Base-by-base conservation (phyloP, 2,888 invertebrate species). In the Heliconius ethilla region DNA sequence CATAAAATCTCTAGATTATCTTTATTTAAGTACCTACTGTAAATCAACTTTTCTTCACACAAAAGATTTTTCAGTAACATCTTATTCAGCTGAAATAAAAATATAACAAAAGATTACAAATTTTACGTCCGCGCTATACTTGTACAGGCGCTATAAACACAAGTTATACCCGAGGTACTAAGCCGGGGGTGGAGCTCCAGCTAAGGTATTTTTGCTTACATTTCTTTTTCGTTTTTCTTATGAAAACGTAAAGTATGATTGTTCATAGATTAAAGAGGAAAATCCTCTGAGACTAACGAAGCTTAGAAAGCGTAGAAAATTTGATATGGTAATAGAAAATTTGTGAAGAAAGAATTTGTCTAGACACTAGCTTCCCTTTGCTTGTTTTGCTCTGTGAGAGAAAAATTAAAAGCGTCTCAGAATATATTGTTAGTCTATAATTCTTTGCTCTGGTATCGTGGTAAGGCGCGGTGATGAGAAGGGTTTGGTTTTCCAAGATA, bases 171-270 rank as follows among this genome's bases (percentile, higher is more conserved):
- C 13, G 10, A 70, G 27, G 45, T 22, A 40, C n/a, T 51, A 29
- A 55, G 22, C 10, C 27, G 51, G 25, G 70, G 69, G 22, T 27
- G 51, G 33, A 59, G 72, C 25, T 37, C 45, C n/a, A 73, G 67
- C 33, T 70, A 37, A 70, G 73, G 22, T 37, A 69, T 70, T 59
- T 59, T 75, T 51, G 67, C 62, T 74, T 66, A 66, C 33, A 76
- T 59, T 51, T 70, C 51, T 70, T 13, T 67, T 55, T 67, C n/a
- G 15, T 62, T 77, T 77, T 77, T 70, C 66, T 66, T 27, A 70
- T 59, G 66, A 72, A 77, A 75, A 37, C 67, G 67, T 72, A 66
- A 77, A 70, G 62, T 72, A 67, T 72, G 79, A 75, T 79, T 77
- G 75, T 75, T 74, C 76, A 63, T 70, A 76, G 75, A 79, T 79